These are phyloP conservation scores for Corydoras maculifer DNA, from an alignment of 2,113 vertebrate genomes.

Conservation along the genomic window DNA sequence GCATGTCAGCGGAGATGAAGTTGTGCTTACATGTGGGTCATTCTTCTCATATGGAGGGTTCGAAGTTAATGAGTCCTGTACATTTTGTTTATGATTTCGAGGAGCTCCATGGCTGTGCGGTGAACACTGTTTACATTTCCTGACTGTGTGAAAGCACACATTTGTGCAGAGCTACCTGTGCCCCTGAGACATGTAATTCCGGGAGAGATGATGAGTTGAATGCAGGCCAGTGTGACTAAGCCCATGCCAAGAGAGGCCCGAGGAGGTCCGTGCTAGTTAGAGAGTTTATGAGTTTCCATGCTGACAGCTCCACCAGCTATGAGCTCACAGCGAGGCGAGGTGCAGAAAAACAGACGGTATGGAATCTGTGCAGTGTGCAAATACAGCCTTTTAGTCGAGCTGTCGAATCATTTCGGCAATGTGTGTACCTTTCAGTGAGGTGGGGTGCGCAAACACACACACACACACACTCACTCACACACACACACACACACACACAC, in stretches of 20 bases:
- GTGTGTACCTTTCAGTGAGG: background rate
- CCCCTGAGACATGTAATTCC: slow-evolving; percentile 11
- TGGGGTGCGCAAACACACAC: slow-evolving; percentile 16
- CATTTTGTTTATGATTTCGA: slow-evolving; percentile 27
- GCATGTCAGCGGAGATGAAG: background rate
- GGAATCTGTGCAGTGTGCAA: slow-evolving; percentile 1
- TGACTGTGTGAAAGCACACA: slow-evolving; percentile 18
- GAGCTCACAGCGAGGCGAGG: background rate
- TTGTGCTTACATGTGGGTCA: background rate
- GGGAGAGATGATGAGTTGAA: slow-evolving; percentile 19
- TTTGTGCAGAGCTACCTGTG: slow-evolving; percentile 16
- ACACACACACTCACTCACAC: background rate
- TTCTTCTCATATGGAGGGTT: slow-evolving; percentile 10
- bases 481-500: background rate
- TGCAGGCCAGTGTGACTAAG: background rate
- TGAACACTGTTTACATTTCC: slow-evolving; percentile 6
- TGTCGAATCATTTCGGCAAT: slow-evolving; percentile 12
- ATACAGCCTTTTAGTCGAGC: background rate
- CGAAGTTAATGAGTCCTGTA: slow-evolving; percentile 24
- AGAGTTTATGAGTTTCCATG: slow-evolving; percentile 13
- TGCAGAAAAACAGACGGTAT: slow-evolving; percentile 6
- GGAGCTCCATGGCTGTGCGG: slow-evolving; percentile 2
- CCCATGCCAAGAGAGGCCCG: background rate
- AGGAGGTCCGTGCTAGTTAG: slow-evolving; percentile 2
- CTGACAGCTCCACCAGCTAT: slow-evolving; percentile 3